These are phyloP conservation scores for Nomada hirtipes DNA, from an alignment of 2,888 invertebrate species.

Conservation along the genomic window DNA sequence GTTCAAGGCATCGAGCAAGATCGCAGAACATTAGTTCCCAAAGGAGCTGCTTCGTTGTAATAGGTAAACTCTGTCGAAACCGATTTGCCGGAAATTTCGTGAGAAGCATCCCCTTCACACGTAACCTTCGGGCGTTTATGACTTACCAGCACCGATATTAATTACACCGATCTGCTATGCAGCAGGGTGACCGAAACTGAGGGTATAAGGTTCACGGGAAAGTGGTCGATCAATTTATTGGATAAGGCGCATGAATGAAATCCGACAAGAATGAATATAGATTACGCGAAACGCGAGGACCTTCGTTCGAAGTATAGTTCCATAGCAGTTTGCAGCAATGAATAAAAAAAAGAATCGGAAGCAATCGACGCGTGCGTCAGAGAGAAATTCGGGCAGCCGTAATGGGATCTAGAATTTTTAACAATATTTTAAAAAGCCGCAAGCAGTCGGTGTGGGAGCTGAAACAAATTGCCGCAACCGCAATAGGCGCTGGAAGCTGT, in stretches of 20 bases:
- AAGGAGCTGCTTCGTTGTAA: not conserved
- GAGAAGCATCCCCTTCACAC: not conserved
- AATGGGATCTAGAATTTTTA: no score
- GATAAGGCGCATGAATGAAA: constrained; percentile 16
- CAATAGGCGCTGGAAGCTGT: no score
- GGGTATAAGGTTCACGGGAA: no score
- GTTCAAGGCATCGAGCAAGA: not conserved
- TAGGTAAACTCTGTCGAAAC: not conserved
- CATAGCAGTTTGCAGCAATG: no score
- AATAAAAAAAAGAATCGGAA: not conserved
- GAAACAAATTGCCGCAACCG: no score
- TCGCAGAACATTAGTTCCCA: not conserved
- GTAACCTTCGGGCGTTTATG: not conserved
- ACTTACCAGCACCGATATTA: no score
- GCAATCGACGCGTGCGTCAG: not conserved
- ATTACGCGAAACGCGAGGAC: not conserved
- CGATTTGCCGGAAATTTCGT: constrained; percentile 2
- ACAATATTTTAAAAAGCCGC: no score
- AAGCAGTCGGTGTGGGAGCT: no score
- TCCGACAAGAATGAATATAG: constrained; percentile 15
- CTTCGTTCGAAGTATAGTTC: not conserved
- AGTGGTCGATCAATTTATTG: no score
- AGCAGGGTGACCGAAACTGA: no score
- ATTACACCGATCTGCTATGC: no score
- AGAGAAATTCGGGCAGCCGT: no score